Evolutionary conservation across 37 sponge, comb jelly and placozoan species (phyloP), one percentile per base, ranked within the genome.

Genomic region (Aphrocallistes beatrix): DNA sequence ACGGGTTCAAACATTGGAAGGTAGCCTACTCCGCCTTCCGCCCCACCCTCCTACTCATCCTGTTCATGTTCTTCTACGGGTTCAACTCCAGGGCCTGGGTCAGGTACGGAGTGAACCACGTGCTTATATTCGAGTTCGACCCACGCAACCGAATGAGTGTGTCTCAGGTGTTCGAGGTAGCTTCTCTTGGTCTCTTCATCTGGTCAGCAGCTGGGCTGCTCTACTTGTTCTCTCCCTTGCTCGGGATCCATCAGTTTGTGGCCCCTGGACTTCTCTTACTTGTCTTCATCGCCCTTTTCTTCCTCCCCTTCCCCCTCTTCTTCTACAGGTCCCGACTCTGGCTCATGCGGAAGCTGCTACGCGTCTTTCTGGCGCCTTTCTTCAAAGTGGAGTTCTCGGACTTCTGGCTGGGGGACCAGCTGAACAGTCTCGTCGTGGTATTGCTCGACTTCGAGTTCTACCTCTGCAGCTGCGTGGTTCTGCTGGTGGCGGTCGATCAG

Each of bases 331-430:
- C 84, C 19, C 86, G 94, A 10, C 51, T 89, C 36, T 42, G 85
- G 0, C 49, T 91, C 13, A 30, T 94, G 17, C 32, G 84, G 17
- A 83, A 88, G 32, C 23, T 83, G 13, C 81, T 92, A 1, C 93
- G 96, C 23, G 87, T 95, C 36, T 38, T 90, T 37, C 86, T 90
- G 16, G 91, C 99, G 37, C 99, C 99, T 1, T 86, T 92, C 17
- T 82, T 83, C 81, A 47, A 47, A 8, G 96, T 98, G 37, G 37
- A 85, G 38, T 98, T 98, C 86, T 88, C 93, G 0, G 99, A 98
- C 51, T 95, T 95, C 87, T 98, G 94, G 87, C 84, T 98, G 0
- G 96, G 96, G 1, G 99, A 98, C 87, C 99, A 98, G 86, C 85
- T 95, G 85, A 95, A 93, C 90, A 95, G 94, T 45, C 82, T 92